Evolutionary conservation across 2,888 invertebrate genomes (phyloP), one percentile per base, ranked within the genome.

Genomic region (Cepaea hortensis): DNA sequence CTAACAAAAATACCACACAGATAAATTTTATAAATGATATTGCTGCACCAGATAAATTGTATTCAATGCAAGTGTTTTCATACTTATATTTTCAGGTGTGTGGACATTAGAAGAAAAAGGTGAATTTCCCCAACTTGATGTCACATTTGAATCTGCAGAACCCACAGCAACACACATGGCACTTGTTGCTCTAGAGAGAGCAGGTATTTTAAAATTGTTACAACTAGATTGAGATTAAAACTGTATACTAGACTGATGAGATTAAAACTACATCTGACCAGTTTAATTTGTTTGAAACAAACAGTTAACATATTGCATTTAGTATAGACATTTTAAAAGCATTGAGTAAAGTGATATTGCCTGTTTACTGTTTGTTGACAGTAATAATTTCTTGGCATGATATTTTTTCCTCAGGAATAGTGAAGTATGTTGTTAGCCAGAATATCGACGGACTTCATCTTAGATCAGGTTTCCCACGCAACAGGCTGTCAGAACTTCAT

Each of bases 381-480:
- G n/a, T 68, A 18, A 18, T 68, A n/a, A 68, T 20, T 4, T 68
- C 20, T 20, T 68, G 46, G 5, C 11, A 13, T 23, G 23, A 35
- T 72, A 23, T 75, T 3, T 55, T 68, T 84, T 15, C 88, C 85
- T 6, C 90, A 93, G 93, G 93, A 62, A 91, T 92, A 81, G 95
- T 98, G 0, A 97, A 98, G 90, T 98, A 97, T 93, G 96, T 99
- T 65, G 96, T 99, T 48, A 98, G 98, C 93, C 99, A 99, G 95
- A 99, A 99, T 95, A 98, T 99, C 91, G 99, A 99, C 95, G 99
- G 99, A 0, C 95, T 99, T 81, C 99, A 99, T 95, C 95, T 99
- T 85, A 96, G 97, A 91, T 98, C 98, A 11, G 99, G 99, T 5
- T 95, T 99, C 88, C 95, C 96, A 0, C 96, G 98, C 88, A 96